These are phyloP conservation scores for Cynopterus brachyotis DNA, from an alignment of 2,113 vertebrate genomes.

Conservation along the genomic window DNA sequence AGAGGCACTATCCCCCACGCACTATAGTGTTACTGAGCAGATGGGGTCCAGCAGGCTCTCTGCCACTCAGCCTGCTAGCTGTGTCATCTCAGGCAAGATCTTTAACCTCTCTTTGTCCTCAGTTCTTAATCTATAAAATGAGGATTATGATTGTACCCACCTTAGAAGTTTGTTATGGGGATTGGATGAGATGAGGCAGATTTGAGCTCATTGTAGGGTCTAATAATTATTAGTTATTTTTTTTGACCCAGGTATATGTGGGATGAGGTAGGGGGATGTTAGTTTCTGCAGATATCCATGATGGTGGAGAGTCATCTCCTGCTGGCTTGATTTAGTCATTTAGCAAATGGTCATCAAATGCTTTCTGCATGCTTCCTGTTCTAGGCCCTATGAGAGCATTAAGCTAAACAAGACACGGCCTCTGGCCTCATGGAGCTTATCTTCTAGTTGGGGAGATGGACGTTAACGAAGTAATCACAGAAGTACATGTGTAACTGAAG, in stretches of 20 bases:
- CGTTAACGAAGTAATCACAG: neutral
- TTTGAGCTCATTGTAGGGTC: neutral
- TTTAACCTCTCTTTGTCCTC: neutral
- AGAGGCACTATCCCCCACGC: neutral
- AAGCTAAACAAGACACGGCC: neutral
- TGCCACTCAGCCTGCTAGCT: neutral
- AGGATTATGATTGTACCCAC: neutral
- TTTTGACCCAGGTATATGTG: neutral
- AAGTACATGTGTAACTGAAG: neutral
- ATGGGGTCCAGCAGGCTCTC: neutral
- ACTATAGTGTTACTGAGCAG: neutral
- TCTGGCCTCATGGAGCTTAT: neutral
- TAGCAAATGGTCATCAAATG: neutral
- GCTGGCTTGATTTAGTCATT: neutral
- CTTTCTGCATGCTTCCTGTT: neutral
- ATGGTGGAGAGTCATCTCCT: neutral
- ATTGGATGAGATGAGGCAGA: neutral
- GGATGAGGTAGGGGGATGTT: neutral
- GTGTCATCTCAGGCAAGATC: neutral
- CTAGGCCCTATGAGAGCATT: neutral
- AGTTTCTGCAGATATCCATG: neutral
- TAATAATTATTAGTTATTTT: neutral
- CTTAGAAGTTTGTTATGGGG: neutral
- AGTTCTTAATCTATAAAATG: neutral
- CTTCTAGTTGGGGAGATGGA: neutral